These are phyloP conservation scores for Falco punctatus DNA, from an alignment of 2,113 vertebrate species.

Conservation along the genomic window DNA sequence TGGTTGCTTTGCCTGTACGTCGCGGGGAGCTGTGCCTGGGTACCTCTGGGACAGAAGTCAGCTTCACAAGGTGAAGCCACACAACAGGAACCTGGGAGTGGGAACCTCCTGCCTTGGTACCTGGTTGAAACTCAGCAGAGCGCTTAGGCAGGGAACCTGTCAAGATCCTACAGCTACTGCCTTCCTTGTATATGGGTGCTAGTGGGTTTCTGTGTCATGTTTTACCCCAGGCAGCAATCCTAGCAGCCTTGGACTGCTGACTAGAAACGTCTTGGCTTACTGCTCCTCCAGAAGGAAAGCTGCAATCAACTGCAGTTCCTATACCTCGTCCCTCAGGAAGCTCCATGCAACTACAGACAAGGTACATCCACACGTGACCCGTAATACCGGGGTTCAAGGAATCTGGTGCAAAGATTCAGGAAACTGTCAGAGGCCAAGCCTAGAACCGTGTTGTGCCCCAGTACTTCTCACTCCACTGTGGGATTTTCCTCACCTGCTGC, in stretches of 20 bases:
- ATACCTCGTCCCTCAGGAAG: not conserved
- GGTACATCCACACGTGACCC: not conserved
- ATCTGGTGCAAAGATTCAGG: not conserved
- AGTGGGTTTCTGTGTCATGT: not conserved
- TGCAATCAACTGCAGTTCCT: not conserved
- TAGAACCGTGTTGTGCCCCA: rapidly evolving
- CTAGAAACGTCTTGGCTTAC: not conserved
- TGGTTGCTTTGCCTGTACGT: not conserved
- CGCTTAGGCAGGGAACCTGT: not conserved
- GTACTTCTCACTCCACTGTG: not conserved
- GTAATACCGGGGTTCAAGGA: not conserved
- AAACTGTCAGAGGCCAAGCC: not conserved
- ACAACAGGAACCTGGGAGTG: not conserved
- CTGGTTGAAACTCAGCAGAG: not conserved
- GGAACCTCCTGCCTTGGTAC: not conserved
- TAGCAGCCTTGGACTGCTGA: not conserved
- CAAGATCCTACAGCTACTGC: not conserved
- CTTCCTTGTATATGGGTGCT: not conserved
- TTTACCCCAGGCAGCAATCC: not conserved
- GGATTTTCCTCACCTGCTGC: slow-evolving; percentile 84
- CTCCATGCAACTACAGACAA: not conserved
- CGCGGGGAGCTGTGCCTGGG: not conserved
- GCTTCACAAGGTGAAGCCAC: not conserved
- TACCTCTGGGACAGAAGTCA: not conserved
- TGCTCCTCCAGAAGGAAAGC: not conserved